Evolutionary conservation across 2,113 vertebrate genomes (phyloP).

Genomic region (Galeopterus variegatus): DNA sequence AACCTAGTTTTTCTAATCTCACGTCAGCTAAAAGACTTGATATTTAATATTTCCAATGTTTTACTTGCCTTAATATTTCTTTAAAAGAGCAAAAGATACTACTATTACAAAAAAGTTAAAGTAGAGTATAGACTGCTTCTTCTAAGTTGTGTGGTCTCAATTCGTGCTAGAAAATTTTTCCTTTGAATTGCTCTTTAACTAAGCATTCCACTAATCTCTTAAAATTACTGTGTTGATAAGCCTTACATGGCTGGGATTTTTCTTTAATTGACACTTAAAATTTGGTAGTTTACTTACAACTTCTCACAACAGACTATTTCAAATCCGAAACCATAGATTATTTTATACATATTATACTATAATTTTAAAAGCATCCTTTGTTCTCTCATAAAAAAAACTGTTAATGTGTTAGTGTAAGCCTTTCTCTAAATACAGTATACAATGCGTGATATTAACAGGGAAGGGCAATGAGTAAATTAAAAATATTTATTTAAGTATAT

Average conservation of each 20-base stretch:
- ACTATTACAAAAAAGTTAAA: conserved; percentile 53
- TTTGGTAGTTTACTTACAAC: conserved; percentile 49
- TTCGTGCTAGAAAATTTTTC: conserved; percentile 12
- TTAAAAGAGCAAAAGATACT: conserved; percentile 19
- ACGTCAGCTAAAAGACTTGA: conserved; percentile 35
- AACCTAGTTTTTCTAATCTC: conserved; percentile 60
- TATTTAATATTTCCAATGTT: conserved; percentile 39
- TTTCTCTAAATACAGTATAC: conserved; percentile 59
- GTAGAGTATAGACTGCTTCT: background rate
- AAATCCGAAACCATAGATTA: conserved; percentile 40
- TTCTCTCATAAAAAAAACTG: conserved; percentile 57
- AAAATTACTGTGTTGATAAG: conserved; percentile 22
- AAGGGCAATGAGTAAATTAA: conserved; percentile 69
- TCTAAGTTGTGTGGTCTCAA: conserved; percentile 39
- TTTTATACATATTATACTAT: conserved; percentile 59
- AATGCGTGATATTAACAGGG: conserved; percentile 55
- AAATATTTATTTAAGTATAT: conserved; percentile 74
- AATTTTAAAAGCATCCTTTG: conserved; percentile 73
- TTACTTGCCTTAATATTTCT: conserved; percentile 11
- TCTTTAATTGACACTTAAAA: conserved; percentile 61
- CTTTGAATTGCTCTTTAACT: conserved; percentile 17
- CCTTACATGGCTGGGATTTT: background rate
- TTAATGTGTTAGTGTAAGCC: background rate
- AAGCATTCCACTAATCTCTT: conserved; percentile 31
- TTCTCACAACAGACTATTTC: conserved; percentile 57